phyloP scores from a whole-genome alignment of 1,140 invertebrate species.

The Temnothorax longispinosus region DNA sequence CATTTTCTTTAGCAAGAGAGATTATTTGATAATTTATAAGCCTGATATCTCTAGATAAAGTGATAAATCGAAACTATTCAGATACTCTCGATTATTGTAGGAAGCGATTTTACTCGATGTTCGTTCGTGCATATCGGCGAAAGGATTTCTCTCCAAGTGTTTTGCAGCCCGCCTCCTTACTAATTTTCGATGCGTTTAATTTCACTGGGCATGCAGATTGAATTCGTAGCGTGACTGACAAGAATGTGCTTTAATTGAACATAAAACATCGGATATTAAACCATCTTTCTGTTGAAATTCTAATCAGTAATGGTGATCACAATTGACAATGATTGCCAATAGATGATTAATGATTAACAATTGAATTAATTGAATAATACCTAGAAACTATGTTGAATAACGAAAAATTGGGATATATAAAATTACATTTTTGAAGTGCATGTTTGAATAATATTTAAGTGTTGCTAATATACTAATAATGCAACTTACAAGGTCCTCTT shows the following conservation, averaged over 20 bases:
- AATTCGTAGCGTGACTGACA: slow-evolving; percentile 43
- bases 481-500: not conserved
- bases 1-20: not conserved
- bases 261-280: not conserved
- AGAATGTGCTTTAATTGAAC: slow-evolving; percentile 36
- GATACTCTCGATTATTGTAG: slow-evolving; percentile 27
- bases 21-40: slow-evolving; percentile 3
- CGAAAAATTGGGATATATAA: not conserved
- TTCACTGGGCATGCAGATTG: slow-evolving; percentile 50
- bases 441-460: slow-evolving; percentile 3
- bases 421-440: not conserved
- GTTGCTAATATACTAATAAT: not conserved
- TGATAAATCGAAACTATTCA: not conserved
- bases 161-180: slow-evolving; percentile 15
- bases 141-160: slow-evolving; percentile 45
- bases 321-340: not conserved
- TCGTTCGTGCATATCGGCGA: slow-evolving; percentile 48
- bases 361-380: not conserved
- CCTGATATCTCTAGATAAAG: not conserved
- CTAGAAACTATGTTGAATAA: not conserved
- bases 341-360: not conserved
- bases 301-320: not conserved
- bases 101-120: slow-evolving; percentile 47
- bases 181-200: slow-evolving; percentile 55
- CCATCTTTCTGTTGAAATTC: slow-evolving; percentile 5